Percentiles rank a stretch among this genome's conserved stretches.
Conservation (phyloP, 2,888 invertebrate species). For the Eristalis tenax region DNA sequence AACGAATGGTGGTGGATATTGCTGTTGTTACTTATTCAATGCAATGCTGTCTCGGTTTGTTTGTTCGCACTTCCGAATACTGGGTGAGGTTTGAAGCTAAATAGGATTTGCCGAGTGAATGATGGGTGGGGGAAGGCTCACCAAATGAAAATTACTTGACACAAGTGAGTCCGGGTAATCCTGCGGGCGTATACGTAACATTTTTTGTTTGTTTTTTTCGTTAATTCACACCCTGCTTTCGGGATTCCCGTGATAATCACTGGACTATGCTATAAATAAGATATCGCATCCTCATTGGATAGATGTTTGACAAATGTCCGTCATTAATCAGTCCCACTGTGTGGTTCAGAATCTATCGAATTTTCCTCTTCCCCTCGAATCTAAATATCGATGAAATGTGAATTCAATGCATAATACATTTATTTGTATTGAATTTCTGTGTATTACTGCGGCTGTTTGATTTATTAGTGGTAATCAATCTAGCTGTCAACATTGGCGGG, state of each 20-base stretch:
- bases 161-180: constrained; percentile 43
- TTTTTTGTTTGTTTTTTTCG: not conserved
- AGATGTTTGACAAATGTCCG: constrained; percentile 43
- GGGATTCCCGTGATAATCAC: constrained; percentile 15
- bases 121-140: constrained; percentile 1
- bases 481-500: constrained; percentile 36
- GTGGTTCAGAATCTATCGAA: not conserved
- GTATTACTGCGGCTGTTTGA: constrained; percentile 15
- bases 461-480: constrained; percentile 47
- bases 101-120: constrained; percentile 16
- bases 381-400: not conserved
- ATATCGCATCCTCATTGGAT: constrained; percentile 8
- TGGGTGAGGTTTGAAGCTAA: constrained; percentile 14
- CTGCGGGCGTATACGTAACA: constrained; percentile 40
- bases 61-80: constrained; percentile 16
- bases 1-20: not conserved
- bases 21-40: constrained; percentile 15
- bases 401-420: constrained; percentile 33
- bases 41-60: not conserved
- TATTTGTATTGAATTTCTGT: constrained; percentile 8
- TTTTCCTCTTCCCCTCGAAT: not conserved
- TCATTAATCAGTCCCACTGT: constrained; percentile 37
- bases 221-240: not conserved
- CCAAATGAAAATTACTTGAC: constrained; percentile 39
- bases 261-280: constrained; percentile 37